Evolutionary conservation across 2,888 invertebrate genomes (phyloP).

Genomic region (Schizaphis graminum): DNA sequence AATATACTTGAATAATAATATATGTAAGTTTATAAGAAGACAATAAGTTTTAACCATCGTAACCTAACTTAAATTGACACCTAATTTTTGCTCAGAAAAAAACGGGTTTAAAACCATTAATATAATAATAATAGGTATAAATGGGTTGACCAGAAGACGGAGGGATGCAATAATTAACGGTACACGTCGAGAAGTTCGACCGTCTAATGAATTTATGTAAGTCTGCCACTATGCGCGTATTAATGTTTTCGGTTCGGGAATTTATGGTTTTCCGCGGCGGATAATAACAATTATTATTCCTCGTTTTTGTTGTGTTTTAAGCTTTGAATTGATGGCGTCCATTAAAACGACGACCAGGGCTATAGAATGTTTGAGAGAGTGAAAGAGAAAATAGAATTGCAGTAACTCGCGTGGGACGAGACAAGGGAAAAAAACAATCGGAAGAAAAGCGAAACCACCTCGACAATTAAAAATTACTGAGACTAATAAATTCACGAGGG

Average conservation of each 20-base stretch:
- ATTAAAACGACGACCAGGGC: conserved; percentile 25
- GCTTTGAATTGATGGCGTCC: conserved; percentile 61
- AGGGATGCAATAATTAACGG: conserved; percentile 52
- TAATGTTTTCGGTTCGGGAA: conserved; percentile 57
- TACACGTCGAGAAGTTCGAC: conserved; percentile 53
- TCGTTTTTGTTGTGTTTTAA: conserved; percentile 59
- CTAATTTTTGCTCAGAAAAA: not conserved
- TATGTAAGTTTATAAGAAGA: not conserved
- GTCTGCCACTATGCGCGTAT: not conserved
- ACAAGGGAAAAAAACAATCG: conserved; percentile 28
- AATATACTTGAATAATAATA: not conserved
- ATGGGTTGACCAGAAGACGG: not conserved
- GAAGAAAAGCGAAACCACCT: conserved; percentile 56
- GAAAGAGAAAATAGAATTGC: not conserved
- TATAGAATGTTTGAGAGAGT: not conserved
- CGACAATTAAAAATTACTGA: conserved; percentile 58
- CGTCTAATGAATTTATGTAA: conserved; percentile 64
- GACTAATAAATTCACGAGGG: conserved; percentile 49
- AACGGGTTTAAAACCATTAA: no score
- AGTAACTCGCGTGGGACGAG: not conserved
- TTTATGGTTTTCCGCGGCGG: conserved; percentile 56
- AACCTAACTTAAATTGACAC: not conserved
- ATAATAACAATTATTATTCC: conserved; percentile 62
- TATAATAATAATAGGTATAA: not conserved
- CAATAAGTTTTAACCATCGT: not conserved